phyloP scores from a whole-genome alignment of 2,888 invertebrate genomes.

The Ophion slaviceki region DNA sequence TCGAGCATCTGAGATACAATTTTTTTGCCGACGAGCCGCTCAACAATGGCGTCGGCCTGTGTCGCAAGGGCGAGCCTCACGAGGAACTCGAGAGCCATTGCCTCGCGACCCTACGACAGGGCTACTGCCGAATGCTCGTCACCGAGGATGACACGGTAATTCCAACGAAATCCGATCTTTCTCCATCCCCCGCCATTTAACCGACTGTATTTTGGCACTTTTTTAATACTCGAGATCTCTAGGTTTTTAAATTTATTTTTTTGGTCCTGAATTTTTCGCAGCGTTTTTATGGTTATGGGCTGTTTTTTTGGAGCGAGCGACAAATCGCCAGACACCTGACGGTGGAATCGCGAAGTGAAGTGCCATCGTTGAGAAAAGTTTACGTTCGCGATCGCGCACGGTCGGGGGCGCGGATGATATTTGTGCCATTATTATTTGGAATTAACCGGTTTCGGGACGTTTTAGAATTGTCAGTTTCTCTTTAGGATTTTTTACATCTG shows the following conservation, averaged over 20 bases:
- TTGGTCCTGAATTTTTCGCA: not conserved
- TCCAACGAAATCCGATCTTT: not conserved
- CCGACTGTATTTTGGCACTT: not conserved
- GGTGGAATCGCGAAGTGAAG: conserved; percentile 3
- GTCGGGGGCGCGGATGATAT: too few species aligned
- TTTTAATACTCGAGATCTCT: not conserved
- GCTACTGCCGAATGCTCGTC: conserved; percentile 89
- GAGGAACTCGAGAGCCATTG: conserved; percentile 90
- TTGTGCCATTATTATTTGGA: too few species aligned
- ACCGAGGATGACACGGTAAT: conserved; percentile 87
- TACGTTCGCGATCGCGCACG: too few species aligned
- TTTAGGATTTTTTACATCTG: too few species aligned
- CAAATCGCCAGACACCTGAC: conserved; percentile 6
- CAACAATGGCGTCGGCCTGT: conserved; percentile 91
- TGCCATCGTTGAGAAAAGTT: not conserved
- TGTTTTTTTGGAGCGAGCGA: not conserved
- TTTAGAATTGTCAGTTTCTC: too few species aligned
- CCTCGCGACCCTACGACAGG: conserved; percentile 89
- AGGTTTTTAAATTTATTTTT: not conserved
- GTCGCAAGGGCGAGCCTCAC: conserved; percentile 89
- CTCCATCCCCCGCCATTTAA: not conserved
- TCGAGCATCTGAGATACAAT: conserved; percentile 89
- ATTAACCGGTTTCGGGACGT: too few species aligned
- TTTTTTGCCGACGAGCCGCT: conserved; percentile 94
- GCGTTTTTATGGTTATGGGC: not conserved